Evolutionary conservation across 1,140 invertebrate genomes (phyloP).

Genomic region (Myzus persicae): DNA sequence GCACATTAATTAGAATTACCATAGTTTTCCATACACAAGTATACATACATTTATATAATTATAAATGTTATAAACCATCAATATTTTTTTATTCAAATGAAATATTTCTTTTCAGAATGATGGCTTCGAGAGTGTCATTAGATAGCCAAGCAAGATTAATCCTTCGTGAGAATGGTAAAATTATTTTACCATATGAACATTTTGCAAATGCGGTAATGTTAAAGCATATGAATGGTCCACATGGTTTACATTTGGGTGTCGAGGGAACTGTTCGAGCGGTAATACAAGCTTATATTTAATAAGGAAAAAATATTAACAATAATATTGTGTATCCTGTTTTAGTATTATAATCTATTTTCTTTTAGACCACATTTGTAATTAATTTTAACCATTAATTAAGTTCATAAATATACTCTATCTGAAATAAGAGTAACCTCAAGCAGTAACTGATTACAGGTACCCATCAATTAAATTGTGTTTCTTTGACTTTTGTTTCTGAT

Average conservation of each 20-base stretch:
- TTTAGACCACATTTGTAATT: no score
- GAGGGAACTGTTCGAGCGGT: conserved; percentile 82
- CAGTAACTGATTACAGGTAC: no score
- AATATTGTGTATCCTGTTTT: not conserved
- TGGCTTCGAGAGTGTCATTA: conserved; percentile 80
- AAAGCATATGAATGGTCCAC: conserved; percentile 86
- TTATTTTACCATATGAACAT: conserved; percentile 85
- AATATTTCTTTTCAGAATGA: conserved; percentile 73
- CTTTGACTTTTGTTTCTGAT: no score
- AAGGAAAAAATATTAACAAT: not conserved
- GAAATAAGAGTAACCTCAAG: no score
- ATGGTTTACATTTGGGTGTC: conserved; percentile 80
- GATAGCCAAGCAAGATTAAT: conserved; percentile 84
- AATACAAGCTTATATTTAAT: conserved; percentile 61
- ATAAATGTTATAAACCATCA: not conserved
- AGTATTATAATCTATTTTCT: not conserved
- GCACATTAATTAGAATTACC: not conserved
- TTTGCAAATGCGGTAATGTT: conserved; percentile 89
- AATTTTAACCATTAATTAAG: no score
- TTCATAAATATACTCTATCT: no score
- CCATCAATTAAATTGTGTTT: no score
- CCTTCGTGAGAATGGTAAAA: conserved; percentile 84
- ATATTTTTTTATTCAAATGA: not conserved
- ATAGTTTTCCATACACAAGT: not conserved
- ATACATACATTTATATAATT: not conserved